A percentile compares a stretch with the other conserved stretches of the same genome.
phyloP scores from a whole-genome alignment of 2,888 invertebrate genomes.

The Pocota personata region DNA sequence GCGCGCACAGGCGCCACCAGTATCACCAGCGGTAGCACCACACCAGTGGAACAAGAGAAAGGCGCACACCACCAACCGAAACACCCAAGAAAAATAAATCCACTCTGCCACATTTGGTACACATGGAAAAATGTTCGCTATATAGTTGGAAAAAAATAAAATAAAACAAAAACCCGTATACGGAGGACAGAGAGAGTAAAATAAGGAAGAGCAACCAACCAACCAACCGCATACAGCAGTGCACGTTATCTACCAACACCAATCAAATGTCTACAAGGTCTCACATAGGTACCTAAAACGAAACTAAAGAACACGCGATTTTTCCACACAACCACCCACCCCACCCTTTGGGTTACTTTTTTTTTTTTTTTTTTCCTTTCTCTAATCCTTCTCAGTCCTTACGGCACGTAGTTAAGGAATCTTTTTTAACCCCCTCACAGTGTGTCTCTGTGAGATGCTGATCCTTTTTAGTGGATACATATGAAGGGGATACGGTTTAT shows the following conservation, averaged over 20 bases:
- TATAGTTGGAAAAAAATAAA: neutral
- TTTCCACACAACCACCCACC: slow-evolving; percentile 1
- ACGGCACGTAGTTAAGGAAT: neutral
- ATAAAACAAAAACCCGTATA: slow-evolving; percentile 18
- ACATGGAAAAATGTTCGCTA: slow-evolving; percentile 39
- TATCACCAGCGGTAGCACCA: neutral
- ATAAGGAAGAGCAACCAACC: slow-evolving; percentile 56
- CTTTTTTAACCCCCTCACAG: neutral
- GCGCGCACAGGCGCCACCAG: slow-evolving; percentile 44
- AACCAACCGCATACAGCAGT: slow-evolving; percentile 66
- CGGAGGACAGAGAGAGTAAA: slow-evolving; percentile 43
- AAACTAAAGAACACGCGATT: slow-evolving; percentile 23
- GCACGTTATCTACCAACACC: slow-evolving; percentile 62
- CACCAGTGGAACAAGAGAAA: slow-evolving; percentile 1
- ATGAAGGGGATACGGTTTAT: neutral
- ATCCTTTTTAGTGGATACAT: neutral
- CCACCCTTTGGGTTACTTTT: neutral
- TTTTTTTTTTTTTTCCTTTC: neutral
- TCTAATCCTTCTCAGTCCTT: neutral
- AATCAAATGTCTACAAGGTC: slow-evolving; percentile 68
- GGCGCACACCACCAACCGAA: slow-evolving; percentile 33
- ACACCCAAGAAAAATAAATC: slow-evolving; percentile 44
- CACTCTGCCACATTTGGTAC: slow-evolving; percentile 33
- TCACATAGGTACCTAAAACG: slow-evolving; percentile 26
- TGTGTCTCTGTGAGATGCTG: neutral